Conservation (phyloP, 2,888 invertebrate genomes). For the Brachyptera risi region DNA sequence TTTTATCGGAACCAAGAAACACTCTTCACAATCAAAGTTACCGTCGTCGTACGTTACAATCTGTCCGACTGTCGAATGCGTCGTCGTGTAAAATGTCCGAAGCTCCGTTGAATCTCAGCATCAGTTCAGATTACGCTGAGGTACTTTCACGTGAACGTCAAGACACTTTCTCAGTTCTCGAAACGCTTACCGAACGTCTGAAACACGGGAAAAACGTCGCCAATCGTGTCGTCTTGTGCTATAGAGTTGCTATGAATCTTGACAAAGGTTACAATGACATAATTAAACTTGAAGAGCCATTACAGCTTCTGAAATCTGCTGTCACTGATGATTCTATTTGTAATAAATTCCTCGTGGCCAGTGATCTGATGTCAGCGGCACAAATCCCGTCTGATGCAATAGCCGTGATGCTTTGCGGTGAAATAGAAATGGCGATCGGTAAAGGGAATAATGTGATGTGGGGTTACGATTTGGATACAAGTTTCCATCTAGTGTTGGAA, state of each 20-base stretch:
- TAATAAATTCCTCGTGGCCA: conserved; percentile 56
- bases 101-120: conserved; percentile 27
- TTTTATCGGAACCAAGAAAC: conserved; percentile 43
- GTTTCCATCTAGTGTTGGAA: conserved; percentile 50
- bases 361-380: conserved; percentile 55
- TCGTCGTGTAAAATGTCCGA: conserved; percentile 34
- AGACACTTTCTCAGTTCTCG: conserved; percentile 44
- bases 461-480: conserved; percentile 53
- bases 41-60: conserved; percentile 24
- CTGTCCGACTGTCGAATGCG: conserved; percentile 34
- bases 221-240: conserved; percentile 52
- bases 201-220: conserved; percentile 52
- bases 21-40: conserved; percentile 18
- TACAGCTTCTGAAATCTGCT: conserved; percentile 51
- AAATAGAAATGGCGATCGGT: conserved; percentile 53
- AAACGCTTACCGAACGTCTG: conserved; percentile 50
- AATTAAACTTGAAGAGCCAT: conserved; percentile 50
- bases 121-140: conserved; percentile 23
- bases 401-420: conserved; percentile 59
- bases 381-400: conserved; percentile 51
- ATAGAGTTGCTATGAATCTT: conserved; percentile 53
- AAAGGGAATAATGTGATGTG: conserved; percentile 42
- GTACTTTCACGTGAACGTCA: conserved; percentile 38
- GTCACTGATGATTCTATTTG: conserved; percentile 49
- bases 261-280: conserved; percentile 46